A percentile compares a stretch with the other conserved stretches of the same genome.
Conservation (phyloP, 2,113 vertebrate species). For the Callorhinus ursinus region DNA sequence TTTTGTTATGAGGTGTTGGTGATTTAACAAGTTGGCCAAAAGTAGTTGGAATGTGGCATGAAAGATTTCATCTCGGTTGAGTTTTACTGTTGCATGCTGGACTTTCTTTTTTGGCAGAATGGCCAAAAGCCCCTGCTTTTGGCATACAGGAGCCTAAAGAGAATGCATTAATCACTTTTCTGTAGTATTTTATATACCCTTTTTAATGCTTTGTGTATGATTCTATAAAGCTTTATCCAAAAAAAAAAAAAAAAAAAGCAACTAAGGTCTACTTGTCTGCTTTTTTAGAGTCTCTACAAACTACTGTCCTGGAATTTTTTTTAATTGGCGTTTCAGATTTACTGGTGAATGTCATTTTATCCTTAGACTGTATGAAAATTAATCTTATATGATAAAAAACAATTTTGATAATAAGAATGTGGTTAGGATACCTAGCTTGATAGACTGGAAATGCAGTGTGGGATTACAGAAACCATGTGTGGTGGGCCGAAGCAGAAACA, state of each 20-base stretch:
- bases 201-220: neutral
- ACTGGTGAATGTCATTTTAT: neutral
- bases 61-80: constrained; percentile 55
- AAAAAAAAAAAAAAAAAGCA: neutral
- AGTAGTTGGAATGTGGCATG: constrained; percentile 25
- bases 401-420: neutral
- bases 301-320: neutral
- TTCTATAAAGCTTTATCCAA: neutral
- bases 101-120: neutral
- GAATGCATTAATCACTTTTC: neutral
- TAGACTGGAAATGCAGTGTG: neutral
- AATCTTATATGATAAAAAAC: neutral
- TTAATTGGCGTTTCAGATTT: neutral
- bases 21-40: constrained; percentile 76
- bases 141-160: neutral
- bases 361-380: neutral
- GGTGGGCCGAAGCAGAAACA: neutral
- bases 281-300: neutral
- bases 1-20: constrained; percentile 59
- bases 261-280: neutral
- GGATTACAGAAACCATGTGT: neutral
- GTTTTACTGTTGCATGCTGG: neutral
- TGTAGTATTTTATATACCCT: neutral
- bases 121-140: neutral
- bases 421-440: neutral